A percentile compares a stretch with the other conserved stretches of the same genome.
Conservation (phyloP, 2,113 vertebrate species). For the Galeopterus variegatus region DNA sequence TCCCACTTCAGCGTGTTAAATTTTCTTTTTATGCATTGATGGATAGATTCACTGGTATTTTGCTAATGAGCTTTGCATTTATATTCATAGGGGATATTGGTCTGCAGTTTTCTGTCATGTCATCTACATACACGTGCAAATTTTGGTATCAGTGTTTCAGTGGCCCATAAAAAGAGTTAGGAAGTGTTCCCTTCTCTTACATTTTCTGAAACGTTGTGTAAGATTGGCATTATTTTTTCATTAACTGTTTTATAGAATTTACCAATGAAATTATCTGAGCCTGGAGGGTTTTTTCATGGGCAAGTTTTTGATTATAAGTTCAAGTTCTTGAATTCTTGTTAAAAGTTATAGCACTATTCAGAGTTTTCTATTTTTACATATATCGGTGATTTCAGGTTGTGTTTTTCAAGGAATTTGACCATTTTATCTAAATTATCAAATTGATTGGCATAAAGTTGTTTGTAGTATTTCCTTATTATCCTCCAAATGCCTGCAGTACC, state of each 20-base stretch:
- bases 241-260: neutral
- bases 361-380: neutral
- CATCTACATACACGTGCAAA: neutral
- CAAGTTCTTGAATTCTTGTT: neutral
- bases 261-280: neutral
- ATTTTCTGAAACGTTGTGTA: neutral
- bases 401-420: neutral
- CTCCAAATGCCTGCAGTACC: neutral
- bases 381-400: neutral
- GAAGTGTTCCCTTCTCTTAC: neutral
- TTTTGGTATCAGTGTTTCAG: neutral
- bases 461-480: neutral
- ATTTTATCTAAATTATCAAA: neutral
- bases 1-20: neutral
- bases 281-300: neutral
- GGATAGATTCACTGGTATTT: neutral
- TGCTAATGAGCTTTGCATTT: neutral
- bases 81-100: neutral
- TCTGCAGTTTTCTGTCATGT: neutral
- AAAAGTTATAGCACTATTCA: neutral
- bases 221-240: neutral
- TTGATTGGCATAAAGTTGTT: neutral
- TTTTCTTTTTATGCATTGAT: neutral
- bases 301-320: neutral
- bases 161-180: neutral